A percentile compares a stretch with the other conserved stretches of the same genome.
Conservation (phyloP, 30 jellyfish, hydroid and myxozoan genomes). For the Chironex yamaguchii region DNA sequence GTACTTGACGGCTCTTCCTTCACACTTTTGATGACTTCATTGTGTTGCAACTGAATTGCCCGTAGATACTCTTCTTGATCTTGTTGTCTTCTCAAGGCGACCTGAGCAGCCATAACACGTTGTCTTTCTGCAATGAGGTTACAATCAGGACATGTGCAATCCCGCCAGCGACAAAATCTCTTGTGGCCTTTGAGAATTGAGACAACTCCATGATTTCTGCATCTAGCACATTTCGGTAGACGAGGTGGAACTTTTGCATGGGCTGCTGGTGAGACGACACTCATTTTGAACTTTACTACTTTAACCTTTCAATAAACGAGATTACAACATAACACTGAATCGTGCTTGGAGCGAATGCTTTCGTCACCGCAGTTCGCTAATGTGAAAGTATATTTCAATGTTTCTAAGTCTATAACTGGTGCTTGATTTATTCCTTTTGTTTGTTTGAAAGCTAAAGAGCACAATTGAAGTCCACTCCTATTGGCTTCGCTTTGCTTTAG, state of each 20-base stretch:
- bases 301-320: background rate
- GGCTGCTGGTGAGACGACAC: slow-evolving; percentile 75
- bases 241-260: slow-evolving; percentile 95
- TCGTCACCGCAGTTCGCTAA: slow-evolving; percentile 6
- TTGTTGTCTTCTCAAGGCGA: slow-evolving; percentile 97
- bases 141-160: slow-evolving; percentile 97
- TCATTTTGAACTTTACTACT: slow-evolving; percentile 33
- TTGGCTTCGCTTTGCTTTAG: slow-evolving; percentile 76
- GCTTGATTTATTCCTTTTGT: background rate
- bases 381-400: slow-evolving; percentile 78
- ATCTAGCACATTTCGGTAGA: slow-evolving; percentile 97
- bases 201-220: slow-evolving; percentile 98
- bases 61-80: slow-evolving; percentile 95
- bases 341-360: background rate
- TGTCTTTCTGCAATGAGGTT: slow-evolving; percentile 98
- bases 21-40: slow-evolving; percentile 53
- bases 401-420: slow-evolving; percentile 82
- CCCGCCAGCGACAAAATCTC: slow-evolving; percentile 99
- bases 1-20: slow-evolving; percentile 81
- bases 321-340: background rate
- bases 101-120: slow-evolving; percentile 99
- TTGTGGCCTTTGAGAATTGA: slow-evolving; percentile 97
- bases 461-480: background rate
- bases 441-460: background rate
- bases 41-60: slow-evolving; percentile 94